Conservation (phyloP, 1,140 invertebrate genomes). For the Papilio polyxenes region DNA sequence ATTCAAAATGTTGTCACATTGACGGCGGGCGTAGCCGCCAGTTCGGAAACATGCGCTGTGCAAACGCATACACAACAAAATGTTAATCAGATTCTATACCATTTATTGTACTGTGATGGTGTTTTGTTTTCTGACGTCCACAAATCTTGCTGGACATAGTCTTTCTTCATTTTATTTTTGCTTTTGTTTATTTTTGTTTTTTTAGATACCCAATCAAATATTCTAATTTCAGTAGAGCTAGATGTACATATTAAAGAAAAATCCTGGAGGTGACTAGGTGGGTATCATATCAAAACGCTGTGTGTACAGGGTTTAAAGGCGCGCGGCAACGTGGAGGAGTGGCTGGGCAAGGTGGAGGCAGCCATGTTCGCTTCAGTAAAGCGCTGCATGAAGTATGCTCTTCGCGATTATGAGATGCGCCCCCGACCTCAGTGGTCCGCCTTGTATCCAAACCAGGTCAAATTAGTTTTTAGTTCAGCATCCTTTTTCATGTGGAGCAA, state of each 20-base stretch:
- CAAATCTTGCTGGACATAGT: too few species aligned
- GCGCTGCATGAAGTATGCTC: slow-evolving; percentile 86
- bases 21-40: too few species aligned
- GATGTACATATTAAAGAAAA: neutral
- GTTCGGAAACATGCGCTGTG: neutral
- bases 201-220: neutral
- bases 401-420: slow-evolving; percentile 83
- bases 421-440: slow-evolving; percentile 84
- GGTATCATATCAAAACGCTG: neutral
- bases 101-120: neutral
- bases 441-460: slow-evolving; percentile 78
- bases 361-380: slow-evolving; percentile 90
- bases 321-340: slow-evolving; percentile 90
- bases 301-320: slow-evolving; percentile 87
- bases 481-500: too few species aligned
- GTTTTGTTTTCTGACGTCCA: neutral
- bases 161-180: too few species aligned
- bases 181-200: neutral
- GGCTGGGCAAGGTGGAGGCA: slow-evolving; percentile 92
- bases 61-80: too few species aligned
- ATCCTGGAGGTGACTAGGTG: neutral
- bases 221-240: neutral
- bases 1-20: neutral
- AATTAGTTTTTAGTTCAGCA: neutral
- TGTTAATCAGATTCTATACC: neutral